Evolutionary conservation across 2,888 invertebrate genomes (phyloP), one percentile per base, ranked within the genome.

Genomic region (Lithodes maja): DNA sequence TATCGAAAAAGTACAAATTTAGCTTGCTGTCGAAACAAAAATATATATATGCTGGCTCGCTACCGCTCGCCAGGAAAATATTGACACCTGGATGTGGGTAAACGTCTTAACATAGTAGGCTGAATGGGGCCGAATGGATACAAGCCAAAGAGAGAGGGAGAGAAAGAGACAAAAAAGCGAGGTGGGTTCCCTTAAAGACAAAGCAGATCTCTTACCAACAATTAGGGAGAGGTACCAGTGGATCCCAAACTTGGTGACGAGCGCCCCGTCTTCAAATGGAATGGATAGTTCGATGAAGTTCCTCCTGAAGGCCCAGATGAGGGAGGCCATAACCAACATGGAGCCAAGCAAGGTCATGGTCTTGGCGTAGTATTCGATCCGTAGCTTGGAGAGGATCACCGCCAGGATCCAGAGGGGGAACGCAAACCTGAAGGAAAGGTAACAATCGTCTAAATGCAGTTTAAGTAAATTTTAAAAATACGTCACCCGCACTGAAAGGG

Each of bases 331-430:
- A n/a, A 95, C 87, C 92, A 95, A 94, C 15, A 94, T 93, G 55
- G 93, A 87, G 0, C 95, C 95, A 3, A 94, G 94, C 15, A 95
- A 86, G 2, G 93, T 93, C 68, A 95, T 93, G 91, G 94, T 94
- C 91, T 94, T 94, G 2, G 95, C 95, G 0, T 95, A 95, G 90
- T 95, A 95, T 3, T 94, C 93, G 17, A 95, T 94, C 61, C 95
- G 94, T 87, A 95, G 94, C 92, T 94, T 94, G 92, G 95, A 94
- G 79, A 95, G 93, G 85, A 95, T 94, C 92, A 95, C 94, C 0
- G 95, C 93, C 71, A 95, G 92, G 12, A 95, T 90, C 95, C 95
- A 95, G 77, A 94, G 93, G 2, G 95, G 94, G 90, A 95, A 95
- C 1, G 95, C 95, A 75, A 94, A 92, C 95, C 95, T 95, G 91